Evolutionary conservation across 2,113 vertebrate species (phyloP).

Genomic region (human): DNA sequence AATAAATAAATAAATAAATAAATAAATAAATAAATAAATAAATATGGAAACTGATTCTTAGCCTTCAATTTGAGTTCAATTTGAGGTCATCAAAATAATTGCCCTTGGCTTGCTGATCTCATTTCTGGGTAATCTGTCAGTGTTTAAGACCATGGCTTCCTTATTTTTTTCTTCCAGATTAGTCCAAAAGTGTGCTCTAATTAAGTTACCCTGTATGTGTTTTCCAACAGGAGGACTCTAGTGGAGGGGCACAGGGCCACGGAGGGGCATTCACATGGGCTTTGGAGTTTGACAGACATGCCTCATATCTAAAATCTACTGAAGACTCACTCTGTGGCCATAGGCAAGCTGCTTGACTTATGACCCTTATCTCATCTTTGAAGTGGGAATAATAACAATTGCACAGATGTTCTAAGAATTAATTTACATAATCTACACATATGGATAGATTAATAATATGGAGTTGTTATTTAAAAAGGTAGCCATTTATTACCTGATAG

Average conservation of each 20-base stretch:
- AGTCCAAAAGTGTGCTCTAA: not conserved
- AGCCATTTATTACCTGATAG: not conserved
- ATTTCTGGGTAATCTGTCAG: not conserved
- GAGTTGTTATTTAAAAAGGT: not conserved
- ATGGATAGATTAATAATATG: not conserved
- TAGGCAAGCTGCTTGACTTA: not conserved
- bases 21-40: not conserved
- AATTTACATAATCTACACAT: not conserved
- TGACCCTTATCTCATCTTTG: not conserved
- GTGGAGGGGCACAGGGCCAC: accelerated
- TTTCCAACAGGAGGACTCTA: not conserved
- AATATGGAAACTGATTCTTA: not conserved
- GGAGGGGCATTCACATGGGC: accelerated
- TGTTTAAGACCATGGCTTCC: not conserved
- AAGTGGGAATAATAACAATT: not conserved
- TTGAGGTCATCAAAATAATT: not conserved
- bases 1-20: not conserved
- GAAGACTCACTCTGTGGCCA: not conserved
- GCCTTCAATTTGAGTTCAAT: not conserved
- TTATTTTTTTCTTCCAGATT: not conserved
- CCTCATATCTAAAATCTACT: not conserved
- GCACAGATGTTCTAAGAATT: not conserved
- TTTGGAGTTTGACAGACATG: not conserved
- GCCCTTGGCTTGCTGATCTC: not conserved
- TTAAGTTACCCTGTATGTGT: not conserved